Percentiles rank a stretch among this genome's conserved stretches.
Conservation (phyloP, 1,140 invertebrate genomes). For the Brachionus sp. region DNA sequence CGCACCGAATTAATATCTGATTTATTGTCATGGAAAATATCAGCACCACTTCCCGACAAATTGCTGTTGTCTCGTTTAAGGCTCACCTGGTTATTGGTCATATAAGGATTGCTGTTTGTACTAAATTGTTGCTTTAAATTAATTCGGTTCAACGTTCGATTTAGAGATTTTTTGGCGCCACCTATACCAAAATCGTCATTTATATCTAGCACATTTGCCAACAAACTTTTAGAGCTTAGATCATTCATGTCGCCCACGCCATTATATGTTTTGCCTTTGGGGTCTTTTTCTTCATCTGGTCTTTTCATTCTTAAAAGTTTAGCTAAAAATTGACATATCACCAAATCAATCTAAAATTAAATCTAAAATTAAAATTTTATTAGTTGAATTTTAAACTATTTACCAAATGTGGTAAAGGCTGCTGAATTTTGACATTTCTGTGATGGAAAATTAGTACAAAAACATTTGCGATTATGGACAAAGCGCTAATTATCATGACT, state of each 20-base stretch:
- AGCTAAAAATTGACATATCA: conserved; percentile 60
- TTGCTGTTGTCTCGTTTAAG: conserved; percentile 40
- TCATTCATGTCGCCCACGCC: neutral
- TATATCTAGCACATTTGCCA: conserved; percentile 44
- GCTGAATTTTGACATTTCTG: conserved; percentile 88
- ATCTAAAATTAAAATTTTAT: neutral
- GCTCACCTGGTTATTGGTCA: conserved; percentile 8
- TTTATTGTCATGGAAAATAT: conserved; percentile 32
- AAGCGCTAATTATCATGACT: conserved; percentile 99
- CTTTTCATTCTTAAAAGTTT: conserved; percentile 40
- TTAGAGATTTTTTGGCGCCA: neutral
- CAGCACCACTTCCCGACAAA: conserved; percentile 22
- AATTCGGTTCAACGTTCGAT: neutral
- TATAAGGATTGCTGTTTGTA: conserved; percentile 2
- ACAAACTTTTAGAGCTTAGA: conserved; percentile 9
- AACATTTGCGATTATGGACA: conserved; percentile 96
- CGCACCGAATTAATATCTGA: conserved; percentile 47
- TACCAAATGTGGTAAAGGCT: conserved; percentile 94
- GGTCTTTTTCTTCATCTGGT: neutral
- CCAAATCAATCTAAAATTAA: conserved; percentile 23
- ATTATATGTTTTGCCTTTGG: neutral
- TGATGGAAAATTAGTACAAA: conserved; percentile 99
- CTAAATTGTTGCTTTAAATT: conserved; percentile 2
- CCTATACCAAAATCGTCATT: conserved; percentile 14
- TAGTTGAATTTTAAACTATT: conserved; percentile 53